phyloP scores from a whole-genome alignment of 2,888 invertebrate species.

The Caprella mutica region DNA sequence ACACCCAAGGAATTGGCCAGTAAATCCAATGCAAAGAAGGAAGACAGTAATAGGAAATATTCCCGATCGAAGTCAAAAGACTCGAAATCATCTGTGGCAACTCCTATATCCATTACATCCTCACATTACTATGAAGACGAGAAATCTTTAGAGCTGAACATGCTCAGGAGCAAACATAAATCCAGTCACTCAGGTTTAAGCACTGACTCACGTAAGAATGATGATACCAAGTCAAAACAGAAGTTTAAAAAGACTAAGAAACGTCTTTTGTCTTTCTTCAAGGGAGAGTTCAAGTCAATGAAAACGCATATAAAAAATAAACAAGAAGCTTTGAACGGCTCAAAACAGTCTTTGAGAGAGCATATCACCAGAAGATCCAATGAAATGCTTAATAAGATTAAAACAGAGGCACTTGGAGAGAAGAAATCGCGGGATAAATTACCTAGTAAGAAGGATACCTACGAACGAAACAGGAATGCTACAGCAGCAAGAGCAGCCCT shows the following conservation, averaged over 20 bases:
- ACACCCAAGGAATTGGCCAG: too few relatives aligned
- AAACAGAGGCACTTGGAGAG: too few relatives aligned
- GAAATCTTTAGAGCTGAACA: background rate
- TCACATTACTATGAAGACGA: slow-evolving; percentile 10
- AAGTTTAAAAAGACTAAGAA: background rate
- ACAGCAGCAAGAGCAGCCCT: background rate
- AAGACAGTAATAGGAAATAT: background rate
- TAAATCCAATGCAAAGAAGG: too few relatives aligned
- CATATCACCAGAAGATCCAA: too few relatives aligned
- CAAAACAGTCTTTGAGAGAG: too few relatives aligned
- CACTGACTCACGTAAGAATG: background rate
- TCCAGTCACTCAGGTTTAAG: background rate
- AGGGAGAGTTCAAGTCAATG: slow-evolving; percentile 5
- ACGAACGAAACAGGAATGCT: too few relatives aligned
- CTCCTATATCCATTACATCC: slow-evolving; percentile 1
- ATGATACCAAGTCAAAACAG: background rate
- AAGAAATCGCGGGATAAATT: too few relatives aligned
- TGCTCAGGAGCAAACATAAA: background rate
- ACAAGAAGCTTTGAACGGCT: too few relatives aligned
- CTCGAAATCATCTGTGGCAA: background rate
- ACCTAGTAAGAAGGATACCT: too few relatives aligned
- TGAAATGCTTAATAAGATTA: too few relatives aligned
- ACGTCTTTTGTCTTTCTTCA: slow-evolving; percentile 1
- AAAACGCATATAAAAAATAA: slow-evolving; percentile 3
- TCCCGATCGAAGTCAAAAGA: slow-evolving; percentile 4